Evolutionary conservation across 1,140 invertebrate species (phyloP), one percentile per base, ranked within the genome.

Genomic region (Trichonephila clavipes): DNA sequence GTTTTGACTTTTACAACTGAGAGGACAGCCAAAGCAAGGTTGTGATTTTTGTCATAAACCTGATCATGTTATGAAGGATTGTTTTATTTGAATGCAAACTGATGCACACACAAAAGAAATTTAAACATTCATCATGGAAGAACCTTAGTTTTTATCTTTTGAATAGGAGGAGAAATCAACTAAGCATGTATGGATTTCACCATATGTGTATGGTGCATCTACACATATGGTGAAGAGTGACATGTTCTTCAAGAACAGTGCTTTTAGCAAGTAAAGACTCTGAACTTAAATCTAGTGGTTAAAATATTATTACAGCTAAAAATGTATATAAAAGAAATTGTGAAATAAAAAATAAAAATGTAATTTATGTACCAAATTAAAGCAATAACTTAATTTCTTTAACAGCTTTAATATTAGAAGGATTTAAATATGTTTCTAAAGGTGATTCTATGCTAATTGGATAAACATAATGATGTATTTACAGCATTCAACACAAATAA

Each of bases 311-410:
- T 34, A 85, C 44, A 85, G 51, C 16, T 18, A 85, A 58, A 85
- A 58, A n/a, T 12, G 3, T n/a, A 85, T n/a, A 18, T 81, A 44
- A 81, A 40, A 16, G 82, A 34, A 59, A 85, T 14, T 5, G 2
- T 85, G 34, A 85, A 58, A 58, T 85, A 19, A 28, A 34, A 24
- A 59, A 6, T 85, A 44, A 18, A n/a, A 85, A 85, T 85, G 82
- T 59, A 58, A 59, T 21, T 24, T 85, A 58, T 85, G 44, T 59
- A n/a, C 44, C 51, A n/a, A 51, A 85, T 85, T 85, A 58, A 85
- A 85, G 21, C 51, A 12, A 59, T 24, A 85, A 85, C 21, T 85
- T 85, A 1, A 51, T 85, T 59, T n/a, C 51, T 34, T n/a, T 58
- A 59, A 85, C 10, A 40, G 19, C 0, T 0, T 85, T 59, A 85